Base-by-base conservation (phyloP, 2,888 invertebrate genomes). In the Frankliniella fusca region DNA sequence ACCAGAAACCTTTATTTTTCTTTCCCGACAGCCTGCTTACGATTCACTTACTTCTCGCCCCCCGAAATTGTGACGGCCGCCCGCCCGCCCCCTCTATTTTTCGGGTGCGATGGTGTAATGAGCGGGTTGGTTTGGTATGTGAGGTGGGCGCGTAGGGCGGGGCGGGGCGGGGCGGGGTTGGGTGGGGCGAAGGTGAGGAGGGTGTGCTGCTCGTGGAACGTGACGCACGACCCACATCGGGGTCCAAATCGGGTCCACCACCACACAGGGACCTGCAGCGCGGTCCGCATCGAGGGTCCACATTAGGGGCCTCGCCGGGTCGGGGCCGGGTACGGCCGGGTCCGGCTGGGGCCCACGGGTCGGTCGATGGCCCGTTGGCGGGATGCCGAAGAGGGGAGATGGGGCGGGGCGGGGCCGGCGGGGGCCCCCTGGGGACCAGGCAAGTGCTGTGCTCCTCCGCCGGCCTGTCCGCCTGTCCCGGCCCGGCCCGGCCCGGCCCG, bases 361-460 rank as follows among this genome's bases (percentile, higher is more conserved):
- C 23, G 70, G 70, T 76, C 70, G 70, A 76, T 76, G 70, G n/a
- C 70, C 70, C n/a, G 70, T 11, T 23, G 27, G 27, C 11, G 27
- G 70, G 27, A 23, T n/a, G 70, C 27, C 70, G 23, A 23, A 23
- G n/a, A 23, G n/a, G n/a, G 23, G 70, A 70, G 23, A 12, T 9
- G 54, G 50, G 70, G 70, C 70, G n/a, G n/a, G 70, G 70, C 54
- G 23, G 70, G 70, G 65, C 70, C 23, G 8, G 70, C n/a, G n/a
- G 23, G 70, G 70, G 70, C 70, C 70, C 70, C 70, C 70, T 76
- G 70, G 70, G 70, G 70, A 76, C 11, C 27, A 27, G 9, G 70
- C 70, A 76, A 76, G 70, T 76, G 70, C 23, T 76, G 27, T 12
- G 70, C 27, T 27, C 70, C 23, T 23, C 27, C 70, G 5, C 70